These are phyloP conservation scores for Oryzias woworae DNA, from an alignment of 2,113 vertebrate genomes.

Conservation along the genomic window DNA sequence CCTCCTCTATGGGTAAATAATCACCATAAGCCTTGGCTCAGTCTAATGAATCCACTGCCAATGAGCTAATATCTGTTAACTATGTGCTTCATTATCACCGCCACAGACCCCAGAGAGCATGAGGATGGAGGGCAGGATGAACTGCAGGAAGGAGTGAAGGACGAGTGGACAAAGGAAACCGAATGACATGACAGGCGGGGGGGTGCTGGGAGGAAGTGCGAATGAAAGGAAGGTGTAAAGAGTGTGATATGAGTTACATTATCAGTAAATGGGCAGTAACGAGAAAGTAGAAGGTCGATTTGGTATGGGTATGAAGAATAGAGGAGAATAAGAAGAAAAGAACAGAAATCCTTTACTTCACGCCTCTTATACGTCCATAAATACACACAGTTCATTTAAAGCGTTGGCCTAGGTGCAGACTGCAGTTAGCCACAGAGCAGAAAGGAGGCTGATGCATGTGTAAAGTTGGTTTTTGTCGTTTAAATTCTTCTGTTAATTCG, in stretches of 20 bases:
- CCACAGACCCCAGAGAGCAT: conserved; percentile 56
- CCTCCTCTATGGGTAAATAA: conserved; percentile 70
- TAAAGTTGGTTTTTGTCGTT: conserved; percentile 17
- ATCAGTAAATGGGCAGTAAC: conserved; percentile 34
- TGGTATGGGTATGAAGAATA: conserved; percentile 55
- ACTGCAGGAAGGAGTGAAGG: conserved; percentile 59
- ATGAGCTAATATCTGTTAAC: conserved; percentile 72
- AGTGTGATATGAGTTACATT: conserved; percentile 19
- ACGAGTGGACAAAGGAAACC: conserved; percentile 61
- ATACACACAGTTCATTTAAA: conserved; percentile 20
- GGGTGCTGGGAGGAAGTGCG: conserved; percentile 18
- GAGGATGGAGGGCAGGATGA: conserved; percentile 48
- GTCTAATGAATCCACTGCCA: conserved; percentile 70
- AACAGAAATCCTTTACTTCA: conserved; percentile 48
- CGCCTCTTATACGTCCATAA: conserved; percentile 25
- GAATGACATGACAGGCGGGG: conserved; percentile 36
- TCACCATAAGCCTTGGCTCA: conserved; percentile 67
- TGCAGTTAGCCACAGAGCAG: conserved; percentile 3
- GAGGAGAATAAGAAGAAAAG: conserved; percentile 36
- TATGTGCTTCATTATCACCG: conserved; percentile 68
- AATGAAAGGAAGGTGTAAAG: conserved; percentile 38
- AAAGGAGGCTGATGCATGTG: conserved; percentile 6
- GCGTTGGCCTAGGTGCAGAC: conserved; percentile 12
- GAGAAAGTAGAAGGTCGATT: conserved; percentile 44
- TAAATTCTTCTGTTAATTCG: conserved; percentile 1